Evolutionary conservation across 2,888 invertebrate species (phyloP), one percentile per base, ranked within the genome.

Genomic region (Margaritifera margaritifera): DNA sequence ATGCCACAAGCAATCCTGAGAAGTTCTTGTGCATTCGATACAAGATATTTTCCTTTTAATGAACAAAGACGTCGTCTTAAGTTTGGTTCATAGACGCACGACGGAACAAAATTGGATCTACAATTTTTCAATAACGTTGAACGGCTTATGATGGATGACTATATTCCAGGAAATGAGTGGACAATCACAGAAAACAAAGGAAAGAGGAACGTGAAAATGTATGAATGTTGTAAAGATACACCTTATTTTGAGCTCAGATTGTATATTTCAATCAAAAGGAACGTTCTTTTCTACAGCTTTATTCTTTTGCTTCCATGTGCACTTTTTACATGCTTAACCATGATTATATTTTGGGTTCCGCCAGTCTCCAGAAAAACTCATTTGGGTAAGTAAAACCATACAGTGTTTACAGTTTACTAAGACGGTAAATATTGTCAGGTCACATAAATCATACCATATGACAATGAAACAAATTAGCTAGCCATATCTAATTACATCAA

Each of bases 261-360:
- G 75, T 82, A 84, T 63, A 69, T 89, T n/a, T 79, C 78, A 52
- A 72, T 89, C 24, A 77, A 80, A 58, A 75, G 87, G 56, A 80
- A 82, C 61, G 85, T 86, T 56, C 86, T 87, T n/a, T 90, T 88
- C 77, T 89, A 89, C 77, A 87, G 86, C 51, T 89, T 90, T 78
- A 88, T 89, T 63, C 83, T 90, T 62, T 86, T 90, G 66, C 79
- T 90, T 66, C 90, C 90, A 11, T 90, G 90, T 77, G 86, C 88
- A 31, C 80, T 90, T 18, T 82, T 90, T 59, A 88, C 89, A 15
- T 81, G 87, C 18, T 79, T 90, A 31, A 90, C 89, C 15, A 82
- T 90, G 75, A 89, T 89, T 59, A 87, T 90, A 62, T 90, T 90
- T 82, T 90, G 90, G 89, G 87, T 90, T n/a, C 90, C 90, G 15